Conservation (phyloP, 2,888 invertebrate species). For the Osmoderma eremita region DNA sequence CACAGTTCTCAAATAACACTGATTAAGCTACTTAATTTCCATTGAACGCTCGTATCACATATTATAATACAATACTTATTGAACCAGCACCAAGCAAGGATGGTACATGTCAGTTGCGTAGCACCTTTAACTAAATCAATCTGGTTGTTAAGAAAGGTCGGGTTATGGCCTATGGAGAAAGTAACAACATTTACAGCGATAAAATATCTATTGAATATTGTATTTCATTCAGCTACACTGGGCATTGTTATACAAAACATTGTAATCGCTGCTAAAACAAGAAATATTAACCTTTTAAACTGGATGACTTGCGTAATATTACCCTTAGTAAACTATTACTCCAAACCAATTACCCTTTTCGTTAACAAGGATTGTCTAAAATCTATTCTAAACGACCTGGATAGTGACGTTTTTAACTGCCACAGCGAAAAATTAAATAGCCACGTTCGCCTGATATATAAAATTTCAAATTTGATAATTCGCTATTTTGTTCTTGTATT, state of each 20-base stretch:
- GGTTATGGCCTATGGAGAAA: constrained; percentile 30
- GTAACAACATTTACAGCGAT: neutral
- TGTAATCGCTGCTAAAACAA: neutral
- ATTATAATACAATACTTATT: too few species aligned
- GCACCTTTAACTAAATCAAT: constrained; percentile 7
- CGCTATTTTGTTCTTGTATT: constrained; percentile 15
- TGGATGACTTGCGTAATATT: constrained; percentile 29
- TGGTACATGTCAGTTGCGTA: constrained; percentile 7
- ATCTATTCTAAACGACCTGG: constrained; percentile 26
- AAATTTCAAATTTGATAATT: constrained; percentile 16
- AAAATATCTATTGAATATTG: constrained; percentile 17
- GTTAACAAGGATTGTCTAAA: neutral
- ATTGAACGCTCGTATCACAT: too few species aligned
- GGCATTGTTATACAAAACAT: constrained; percentile 16
- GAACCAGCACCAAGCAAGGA: neutral
- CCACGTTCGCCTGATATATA: constrained; percentile 5
- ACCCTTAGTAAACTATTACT: constrained; percentile 8
- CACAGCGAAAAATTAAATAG: constrained; percentile 25
- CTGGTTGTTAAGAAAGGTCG: constrained; percentile 28
- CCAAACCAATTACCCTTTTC: constrained; percentile 17
- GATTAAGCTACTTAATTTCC: too few species aligned
- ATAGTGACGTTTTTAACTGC: constrained; percentile 27
- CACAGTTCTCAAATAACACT: too few species aligned
- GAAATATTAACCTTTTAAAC: constrained; percentile 23
- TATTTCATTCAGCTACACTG: neutral